Percentiles rank a stretch among this genome's conserved stretches.
phyloP scores from a whole-genome alignment of 2,797 vertebrate genomes.

The Forpus xanthops region DNA sequence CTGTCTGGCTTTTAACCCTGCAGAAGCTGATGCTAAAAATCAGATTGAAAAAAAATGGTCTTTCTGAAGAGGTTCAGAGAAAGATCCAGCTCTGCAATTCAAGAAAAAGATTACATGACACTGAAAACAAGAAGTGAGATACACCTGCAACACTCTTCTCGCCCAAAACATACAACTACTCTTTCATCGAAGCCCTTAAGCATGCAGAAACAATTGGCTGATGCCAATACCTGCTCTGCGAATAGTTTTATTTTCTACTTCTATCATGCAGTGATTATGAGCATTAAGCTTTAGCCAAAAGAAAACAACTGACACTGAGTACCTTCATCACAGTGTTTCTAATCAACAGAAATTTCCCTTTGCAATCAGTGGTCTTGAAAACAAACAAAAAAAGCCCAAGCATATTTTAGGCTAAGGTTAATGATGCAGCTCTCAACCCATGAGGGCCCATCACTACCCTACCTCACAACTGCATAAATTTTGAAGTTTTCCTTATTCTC shows the following conservation, averaged over 20 bases:
- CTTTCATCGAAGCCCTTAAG: not conserved
- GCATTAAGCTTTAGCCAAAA: not conserved
- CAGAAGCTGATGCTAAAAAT: not conserved
- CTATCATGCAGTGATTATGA: not conserved
- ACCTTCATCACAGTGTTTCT: not conserved
- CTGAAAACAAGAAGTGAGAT: not conserved
- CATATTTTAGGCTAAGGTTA: not conserved
- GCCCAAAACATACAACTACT: not conserved
- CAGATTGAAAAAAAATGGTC: not conserved
- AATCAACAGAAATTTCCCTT: not conserved
- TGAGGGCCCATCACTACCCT: not conserved
- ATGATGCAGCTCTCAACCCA: not conserved
- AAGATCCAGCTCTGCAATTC: not conserved
- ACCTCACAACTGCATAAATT: not conserved
- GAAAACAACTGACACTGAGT: not conserved
- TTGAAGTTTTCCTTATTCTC: not conserved
- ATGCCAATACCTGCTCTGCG: not conserved
- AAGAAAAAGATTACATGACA: not conserved
- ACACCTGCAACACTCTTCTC: not conserved
- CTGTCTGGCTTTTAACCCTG: not conserved
- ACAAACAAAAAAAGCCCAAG: not conserved
- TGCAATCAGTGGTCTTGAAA: not conserved
- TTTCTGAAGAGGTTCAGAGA: not conserved
- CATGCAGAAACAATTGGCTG: not conserved
- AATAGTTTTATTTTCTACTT: not conserved